These are phyloP conservation scores for Heliocidaris tuberculata DNA, from an alignment of 35 echinoderm and acorn worm species.

Conservation along the genomic window DNA sequence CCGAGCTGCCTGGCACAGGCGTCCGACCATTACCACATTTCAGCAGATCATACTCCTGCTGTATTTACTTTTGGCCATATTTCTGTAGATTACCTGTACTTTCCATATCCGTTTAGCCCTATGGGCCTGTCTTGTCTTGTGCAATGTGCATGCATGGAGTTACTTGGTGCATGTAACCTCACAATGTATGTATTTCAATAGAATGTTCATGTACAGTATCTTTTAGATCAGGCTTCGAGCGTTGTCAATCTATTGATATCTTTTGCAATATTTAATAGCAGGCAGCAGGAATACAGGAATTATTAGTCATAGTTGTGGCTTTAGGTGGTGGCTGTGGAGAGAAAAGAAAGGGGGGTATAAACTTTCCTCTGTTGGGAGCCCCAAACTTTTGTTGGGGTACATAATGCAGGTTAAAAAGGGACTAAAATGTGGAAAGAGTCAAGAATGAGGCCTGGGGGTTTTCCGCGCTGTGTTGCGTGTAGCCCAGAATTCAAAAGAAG, in stretches of 20 bases:
- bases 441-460: constrained; percentile 26
- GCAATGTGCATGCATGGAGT: background rate
- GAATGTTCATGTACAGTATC: background rate
- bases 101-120: background rate
- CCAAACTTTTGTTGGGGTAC: background rate
- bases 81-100: background rate
- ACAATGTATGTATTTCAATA: background rate
- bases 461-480: constrained; percentile 9
- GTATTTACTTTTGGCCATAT: background rate
- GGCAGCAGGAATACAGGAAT: background rate
- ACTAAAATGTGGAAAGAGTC: constrained; percentile 36
- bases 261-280: background rate
- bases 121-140: background rate
- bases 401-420: constrained; percentile 37
- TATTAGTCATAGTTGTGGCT: constrained; percentile 15
- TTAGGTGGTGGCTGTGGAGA: background rate
- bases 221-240: background rate
- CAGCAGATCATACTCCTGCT: background rate
- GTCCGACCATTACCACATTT: constrained; percentile 6
- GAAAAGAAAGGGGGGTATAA: background rate
- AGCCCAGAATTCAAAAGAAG: no score
- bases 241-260: background rate
- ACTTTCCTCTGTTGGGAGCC: background rate
- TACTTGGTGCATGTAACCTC: background rate
- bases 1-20: background rate